Conservation (phyloP, 2,888 invertebrate genomes). For the Fabriciana adippe region DNA sequence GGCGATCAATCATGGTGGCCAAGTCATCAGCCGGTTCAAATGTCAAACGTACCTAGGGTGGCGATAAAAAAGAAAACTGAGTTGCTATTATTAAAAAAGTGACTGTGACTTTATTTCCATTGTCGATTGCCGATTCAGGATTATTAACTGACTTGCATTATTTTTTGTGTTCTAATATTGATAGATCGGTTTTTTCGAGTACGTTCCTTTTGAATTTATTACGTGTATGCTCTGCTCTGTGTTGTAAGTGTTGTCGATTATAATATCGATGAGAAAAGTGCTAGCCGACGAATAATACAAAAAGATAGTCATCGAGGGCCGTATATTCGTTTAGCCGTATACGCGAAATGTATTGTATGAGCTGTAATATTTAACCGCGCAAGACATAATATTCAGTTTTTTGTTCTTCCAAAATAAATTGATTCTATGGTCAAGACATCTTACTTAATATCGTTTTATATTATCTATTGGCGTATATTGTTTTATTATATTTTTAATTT, state of each 20-base stretch:
- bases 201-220: slow-evolving; percentile 65
- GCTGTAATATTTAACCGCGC: slow-evolving; percentile 46
- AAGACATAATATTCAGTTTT: slow-evolving; percentile 56
- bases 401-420: slow-evolving; percentile 52
- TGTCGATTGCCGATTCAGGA: slow-evolving; percentile 81
- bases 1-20: slow-evolving; percentile 78
- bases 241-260: slow-evolving; percentile 62
- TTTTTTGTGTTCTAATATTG: slow-evolving; percentile 82
- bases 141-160: slow-evolving; percentile 83
- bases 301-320: slow-evolving; percentile 67
- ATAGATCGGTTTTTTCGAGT: slow-evolving; percentile 79
- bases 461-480: slow-evolving; percentile 4
- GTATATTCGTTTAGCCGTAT: slow-evolving; percentile 56
- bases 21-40: slow-evolving; percentile 81
- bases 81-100: slow-evolving; percentile 82
- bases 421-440: slow-evolving; percentile 53
- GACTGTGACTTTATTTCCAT: slow-evolving; percentile 82
- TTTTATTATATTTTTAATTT: background rate
- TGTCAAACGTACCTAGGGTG: slow-evolving; percentile 81
- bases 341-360: slow-evolving; percentile 62
- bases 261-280: slow-evolving; percentile 64
- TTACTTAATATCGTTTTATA: slow-evolving; percentile 46
- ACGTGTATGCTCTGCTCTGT: slow-evolving; percentile 55
- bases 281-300: slow-evolving; percentile 62
- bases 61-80: slow-evolving; percentile 77